Conservation (phyloP, 1,140 invertebrate species). For the Amphibalanus amphitrite region DNA sequence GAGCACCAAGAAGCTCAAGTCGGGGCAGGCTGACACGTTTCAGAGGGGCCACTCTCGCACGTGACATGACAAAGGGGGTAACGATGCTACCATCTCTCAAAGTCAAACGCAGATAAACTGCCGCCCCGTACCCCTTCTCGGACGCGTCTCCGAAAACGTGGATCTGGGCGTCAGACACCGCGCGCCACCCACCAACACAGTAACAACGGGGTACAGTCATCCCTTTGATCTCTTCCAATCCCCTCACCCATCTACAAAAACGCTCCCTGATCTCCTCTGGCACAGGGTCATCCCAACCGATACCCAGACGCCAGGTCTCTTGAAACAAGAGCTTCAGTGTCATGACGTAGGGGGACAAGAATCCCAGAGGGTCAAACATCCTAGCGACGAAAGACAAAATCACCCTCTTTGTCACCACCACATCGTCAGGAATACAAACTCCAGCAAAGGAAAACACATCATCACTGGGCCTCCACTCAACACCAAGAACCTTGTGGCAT, state of each 20-base stretch:
- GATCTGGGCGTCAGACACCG: background rate
- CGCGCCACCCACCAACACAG: background rate
- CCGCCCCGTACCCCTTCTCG: background rate
- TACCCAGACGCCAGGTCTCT: background rate
- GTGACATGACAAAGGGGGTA: background rate
- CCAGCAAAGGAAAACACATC: background rate
- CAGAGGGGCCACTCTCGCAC: background rate
- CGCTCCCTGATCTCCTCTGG: background rate
- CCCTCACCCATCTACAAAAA: background rate
- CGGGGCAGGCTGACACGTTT: background rate
- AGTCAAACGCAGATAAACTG: background rate
- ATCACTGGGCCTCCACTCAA: background rate
- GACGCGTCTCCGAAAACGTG: background rate
- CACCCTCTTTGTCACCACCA: too few species aligned
- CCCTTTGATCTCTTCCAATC: background rate
- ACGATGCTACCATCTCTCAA: background rate
- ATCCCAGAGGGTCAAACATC: too few species aligned
- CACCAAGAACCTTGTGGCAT: background rate
- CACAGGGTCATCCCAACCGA: background rate
- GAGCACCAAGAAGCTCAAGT: background rate
- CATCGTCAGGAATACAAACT: too few species aligned
- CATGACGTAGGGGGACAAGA: too few species aligned
- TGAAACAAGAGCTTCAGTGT: too few species aligned
- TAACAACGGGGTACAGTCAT: background rate
- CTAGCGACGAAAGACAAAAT: too few species aligned